Evolutionary conservation across 2,888 invertebrate species (phyloP).

Genomic region (Eulithis prunata): DNA sequence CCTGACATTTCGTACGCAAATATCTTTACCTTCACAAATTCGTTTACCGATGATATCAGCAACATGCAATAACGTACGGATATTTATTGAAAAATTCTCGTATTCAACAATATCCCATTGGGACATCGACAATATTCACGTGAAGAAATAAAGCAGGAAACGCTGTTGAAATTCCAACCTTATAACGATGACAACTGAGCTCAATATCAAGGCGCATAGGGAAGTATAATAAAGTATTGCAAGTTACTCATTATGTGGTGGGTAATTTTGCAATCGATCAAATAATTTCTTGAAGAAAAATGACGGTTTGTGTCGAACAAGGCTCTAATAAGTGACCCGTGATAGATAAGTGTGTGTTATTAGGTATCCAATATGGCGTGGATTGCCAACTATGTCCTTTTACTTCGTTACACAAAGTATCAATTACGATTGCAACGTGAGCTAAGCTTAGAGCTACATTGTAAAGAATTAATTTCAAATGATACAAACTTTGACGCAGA

Average conservation of each 20-base stretch:
- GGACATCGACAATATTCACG: constrained; percentile 17
- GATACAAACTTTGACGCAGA: too few species aligned
- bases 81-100: constrained; percentile 9
- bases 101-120: constrained; percentile 13
- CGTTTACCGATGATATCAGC: constrained; percentile 12
- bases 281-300: constrained; percentile 18
- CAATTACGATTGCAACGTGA: too few species aligned
- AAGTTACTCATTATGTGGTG: constrained; percentile 14
- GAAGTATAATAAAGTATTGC: not conserved
- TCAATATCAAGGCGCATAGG: not conserved
- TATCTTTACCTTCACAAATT: not conserved
- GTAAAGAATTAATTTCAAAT: not conserved
- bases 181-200: not conserved
- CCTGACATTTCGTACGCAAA: not conserved
- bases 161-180: not conserved
- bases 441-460: constrained; percentile 1
- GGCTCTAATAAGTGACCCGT: constrained; percentile 7
- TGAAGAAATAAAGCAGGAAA: not conserved
- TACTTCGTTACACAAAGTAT: constrained; percentile 1
- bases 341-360: constrained; percentile 12
- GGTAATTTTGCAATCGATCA: constrained; percentile 30
- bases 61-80: not conserved
- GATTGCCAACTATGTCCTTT: constrained; percentile 1
- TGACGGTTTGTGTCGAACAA: constrained; percentile 15
- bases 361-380: constrained; percentile 8